Percentiles rank a stretch among this genome's conserved stretches.
These are phyloP conservation scores for Galagoides demidoff DNA, from an alignment of 2,797 vertebrate genomes.

Conservation along the genomic window DNA sequence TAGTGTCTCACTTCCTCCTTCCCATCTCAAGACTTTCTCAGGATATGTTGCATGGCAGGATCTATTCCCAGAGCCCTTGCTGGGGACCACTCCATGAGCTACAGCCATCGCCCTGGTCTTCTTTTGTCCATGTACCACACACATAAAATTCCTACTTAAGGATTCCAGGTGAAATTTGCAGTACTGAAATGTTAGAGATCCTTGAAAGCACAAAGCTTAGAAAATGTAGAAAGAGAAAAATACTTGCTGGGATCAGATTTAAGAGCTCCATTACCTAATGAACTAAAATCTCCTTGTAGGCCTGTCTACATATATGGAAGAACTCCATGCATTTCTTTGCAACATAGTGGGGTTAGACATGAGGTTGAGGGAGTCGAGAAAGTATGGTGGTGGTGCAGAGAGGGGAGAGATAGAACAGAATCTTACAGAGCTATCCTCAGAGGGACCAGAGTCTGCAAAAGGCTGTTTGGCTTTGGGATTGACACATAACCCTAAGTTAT, in stretches of 20 bases:
- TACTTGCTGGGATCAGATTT: constrained; percentile 18
- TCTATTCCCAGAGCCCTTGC: background rate
- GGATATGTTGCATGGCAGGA: background rate
- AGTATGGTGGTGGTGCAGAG: background rate
- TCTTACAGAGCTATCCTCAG: background rate
- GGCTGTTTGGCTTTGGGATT: background rate
- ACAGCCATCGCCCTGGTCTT: background rate
- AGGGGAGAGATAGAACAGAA: background rate
- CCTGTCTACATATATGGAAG: background rate
- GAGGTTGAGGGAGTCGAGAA: background rate
- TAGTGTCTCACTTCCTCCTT: background rate
- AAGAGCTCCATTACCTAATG: background rate
- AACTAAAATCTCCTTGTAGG: background rate
- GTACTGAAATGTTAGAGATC: background rate
- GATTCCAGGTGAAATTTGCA: background rate
- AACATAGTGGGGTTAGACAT: background rate
- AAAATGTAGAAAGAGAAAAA: background rate
- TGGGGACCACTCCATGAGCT: background rate
- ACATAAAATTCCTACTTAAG: background rate
- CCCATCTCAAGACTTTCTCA: background rate
- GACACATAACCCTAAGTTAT: background rate
- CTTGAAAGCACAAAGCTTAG: background rate
- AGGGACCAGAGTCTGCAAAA: background rate
- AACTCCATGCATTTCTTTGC: background rate
- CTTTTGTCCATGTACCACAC: background rate